Base-by-base conservation (phyloP, 2,113 vertebrate species). In the Tachuris rubrigastra region DNA sequence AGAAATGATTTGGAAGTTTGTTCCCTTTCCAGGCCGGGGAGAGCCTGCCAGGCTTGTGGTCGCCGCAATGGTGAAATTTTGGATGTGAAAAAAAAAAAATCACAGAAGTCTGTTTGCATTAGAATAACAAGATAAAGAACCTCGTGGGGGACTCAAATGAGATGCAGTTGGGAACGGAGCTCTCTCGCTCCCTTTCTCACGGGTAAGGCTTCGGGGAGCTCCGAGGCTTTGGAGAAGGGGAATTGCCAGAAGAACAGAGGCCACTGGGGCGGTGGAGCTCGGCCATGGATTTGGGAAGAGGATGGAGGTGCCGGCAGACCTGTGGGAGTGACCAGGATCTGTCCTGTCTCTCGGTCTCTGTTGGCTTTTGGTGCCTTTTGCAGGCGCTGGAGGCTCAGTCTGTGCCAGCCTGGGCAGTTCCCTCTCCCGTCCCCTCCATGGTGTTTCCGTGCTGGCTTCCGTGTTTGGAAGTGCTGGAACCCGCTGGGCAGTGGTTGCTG, bases 1-100 rank as follows among this genome's bases (percentile, higher is more conserved):
- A 96, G 93, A 92, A 97, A 95, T 97, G 93, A 97, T 96, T 96
- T 94, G 96, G 85, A 96, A 98, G 96, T 92, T 97, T 97, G 95
- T 97, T 97, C 92, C 90, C 63, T 77, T 97, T 97, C 95, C 91
- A 96, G 92, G 86, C 60, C 3, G 60, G 84, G 79, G 81, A 80
- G 83, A 83, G 82, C 77, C 96, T 98, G 97, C 96, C 97, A 98
- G 96, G 73, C 63, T 37, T 96, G 95, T 42, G 97, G 97, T 98
- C 79, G 67, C 33, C 31, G 59, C 66, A 25, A 59, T 96, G 95
- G 96, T 96, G 92, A 97, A 97, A 93, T 88, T 89, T 88, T 95
- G 93, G 96, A 97, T 92, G 96, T 55, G 90, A 91, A 74, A 83
- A 87, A 94, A 87, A 94, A 85, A 87, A 94, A 85, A 89, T 96